Conservation (phyloP, 1,140 invertebrate species). For the Phymastichus coffea region DNA sequence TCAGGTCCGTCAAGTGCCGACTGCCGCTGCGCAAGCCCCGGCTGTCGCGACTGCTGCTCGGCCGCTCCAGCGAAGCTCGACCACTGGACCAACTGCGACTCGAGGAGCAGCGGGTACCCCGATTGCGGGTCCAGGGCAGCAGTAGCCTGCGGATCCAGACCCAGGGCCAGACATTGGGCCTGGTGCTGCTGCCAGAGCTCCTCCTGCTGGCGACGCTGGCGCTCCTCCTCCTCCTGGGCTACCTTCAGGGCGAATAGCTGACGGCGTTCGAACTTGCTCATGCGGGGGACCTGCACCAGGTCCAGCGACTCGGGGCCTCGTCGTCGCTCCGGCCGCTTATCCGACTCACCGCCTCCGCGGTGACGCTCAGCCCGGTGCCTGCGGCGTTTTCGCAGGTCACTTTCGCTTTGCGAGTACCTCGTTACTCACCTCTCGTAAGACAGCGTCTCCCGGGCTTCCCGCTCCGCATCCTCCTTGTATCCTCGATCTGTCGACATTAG, state of each 20-base stretch:
- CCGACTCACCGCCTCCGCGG: constrained; percentile 29
- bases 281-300: constrained; percentile 50
- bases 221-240: constrained; percentile 68
- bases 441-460: constrained; percentile 48
- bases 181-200: constrained; percentile 67
- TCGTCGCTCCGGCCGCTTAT: constrained; percentile 48
- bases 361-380: too few relatives aligned
- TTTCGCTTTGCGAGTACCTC: too few relatives aligned
- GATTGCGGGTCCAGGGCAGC: constrained; percentile 59
- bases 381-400: too few relatives aligned
- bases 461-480: constrained; percentile 57
- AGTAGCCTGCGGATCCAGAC: constrained; percentile 61
- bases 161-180: constrained; percentile 62
- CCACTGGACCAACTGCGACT: constrained; percentile 64
- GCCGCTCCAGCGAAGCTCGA: too few relatives aligned
- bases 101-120: constrained; percentile 62
- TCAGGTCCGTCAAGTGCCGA: neutral
- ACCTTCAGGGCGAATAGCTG: constrained; percentile 77
- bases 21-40: neutral
- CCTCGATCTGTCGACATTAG: constrained; percentile 56
- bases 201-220: constrained; percentile 62
- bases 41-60: constrained; percentile 46
- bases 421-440: constrained; percentile 55
- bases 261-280: constrained; percentile 71
- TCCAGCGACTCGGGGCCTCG: constrained; percentile 53